These are phyloP conservation scores for Pycnomerus fuliginosus DNA, from an alignment of 2,888 invertebrate species.

Conservation along the genomic window DNA sequence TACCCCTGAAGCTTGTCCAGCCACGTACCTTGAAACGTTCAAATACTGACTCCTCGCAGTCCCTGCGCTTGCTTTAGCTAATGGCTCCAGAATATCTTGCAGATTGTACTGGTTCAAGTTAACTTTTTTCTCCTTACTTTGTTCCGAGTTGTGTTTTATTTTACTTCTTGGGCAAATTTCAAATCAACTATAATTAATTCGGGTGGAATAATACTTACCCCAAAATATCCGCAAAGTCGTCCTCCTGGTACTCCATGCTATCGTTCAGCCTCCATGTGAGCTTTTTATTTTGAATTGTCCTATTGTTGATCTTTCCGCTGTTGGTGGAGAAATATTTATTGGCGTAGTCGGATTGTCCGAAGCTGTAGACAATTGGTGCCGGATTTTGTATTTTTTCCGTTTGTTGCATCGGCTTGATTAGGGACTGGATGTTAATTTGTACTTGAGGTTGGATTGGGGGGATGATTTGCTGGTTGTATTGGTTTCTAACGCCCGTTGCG, in stretches of 20 bases:
- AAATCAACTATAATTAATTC: neutral
- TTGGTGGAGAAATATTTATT: conserved; percentile 47
- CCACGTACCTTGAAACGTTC: conserved; percentile 76
- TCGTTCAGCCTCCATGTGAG: conserved; percentile 45
- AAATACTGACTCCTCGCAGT: conserved; percentile 75
- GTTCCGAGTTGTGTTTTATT: conserved; percentile 38
- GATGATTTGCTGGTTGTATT: conserved; percentile 20
- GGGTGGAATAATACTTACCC: conserved; percentile 57
- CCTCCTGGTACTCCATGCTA: conserved; percentile 50
- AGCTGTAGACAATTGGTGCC: conserved; percentile 50
- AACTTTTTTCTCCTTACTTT: conserved; percentile 52
- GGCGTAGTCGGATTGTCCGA: conserved; percentile 47
- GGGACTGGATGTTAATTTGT: conserved; percentile 49
- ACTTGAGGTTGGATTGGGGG: conserved; percentile 33
- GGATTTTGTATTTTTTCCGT: conserved; percentile 47
- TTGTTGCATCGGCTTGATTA: conserved; percentile 47
- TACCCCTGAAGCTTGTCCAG: conserved; percentile 57
- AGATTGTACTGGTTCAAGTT: conserved; percentile 55
- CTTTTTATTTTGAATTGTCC: conserved; percentile 34
- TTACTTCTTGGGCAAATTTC: conserved; percentile 38
- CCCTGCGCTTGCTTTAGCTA: conserved; percentile 48
- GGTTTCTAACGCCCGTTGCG: conserved; percentile 7
- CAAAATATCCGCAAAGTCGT: conserved; percentile 70
- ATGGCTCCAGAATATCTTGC: conserved; percentile 50
- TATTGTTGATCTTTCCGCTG: conserved; percentile 18